Base-by-base conservation (phyloP, 2,888 invertebrate genomes). In the Nowickia ferox region DNA sequence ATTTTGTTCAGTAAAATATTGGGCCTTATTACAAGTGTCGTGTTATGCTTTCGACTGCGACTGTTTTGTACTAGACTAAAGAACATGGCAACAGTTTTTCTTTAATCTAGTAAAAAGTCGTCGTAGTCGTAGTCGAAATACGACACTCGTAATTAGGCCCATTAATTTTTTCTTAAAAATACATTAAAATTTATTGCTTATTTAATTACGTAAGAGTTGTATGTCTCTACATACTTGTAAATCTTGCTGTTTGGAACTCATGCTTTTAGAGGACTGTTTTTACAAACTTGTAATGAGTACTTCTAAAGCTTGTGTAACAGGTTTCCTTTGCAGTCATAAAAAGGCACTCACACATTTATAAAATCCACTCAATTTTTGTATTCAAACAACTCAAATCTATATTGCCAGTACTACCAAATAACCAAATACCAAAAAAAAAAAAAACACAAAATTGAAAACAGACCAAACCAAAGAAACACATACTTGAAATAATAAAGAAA, bases 271-370 rank as follows among this genome's bases (percentile, higher is more conserved):
- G 59, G 38, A 8, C 83, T 84, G 72, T 17, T 53, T 42, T 63
- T 74, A 78, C 78, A 75, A 80, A 86, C 83, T 76, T 86, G 83
- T 83, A 86, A 86, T 86, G 86, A 86, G 83, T 61, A 42, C 72
- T 86, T 83, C 79, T 77, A 83, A 72, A 83, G 75, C 89, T 85
- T 87, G 91, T 91, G 90, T 90, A 91, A 91, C 85, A 84, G 82
- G 85, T 86, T 84, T 84, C 72, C 80, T 81, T 79, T 22, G 15
- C 11, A 48, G n/a, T 40, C 69, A 76, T 15, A 76, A 59, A 74
- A 75, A 57, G 48, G 19, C 66, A 68, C 72, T 65, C 68, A 66
- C 77, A 75, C 65, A 72, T 40, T 69, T n/a, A 61, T 19, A 69
- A 66, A 59, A 80, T 72, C 53, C 65, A 84, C 84, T 86, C 87